Evolutionary conservation across 2,888 invertebrate genomes (phyloP).

Genomic region (Polyploca ridens): DNA sequence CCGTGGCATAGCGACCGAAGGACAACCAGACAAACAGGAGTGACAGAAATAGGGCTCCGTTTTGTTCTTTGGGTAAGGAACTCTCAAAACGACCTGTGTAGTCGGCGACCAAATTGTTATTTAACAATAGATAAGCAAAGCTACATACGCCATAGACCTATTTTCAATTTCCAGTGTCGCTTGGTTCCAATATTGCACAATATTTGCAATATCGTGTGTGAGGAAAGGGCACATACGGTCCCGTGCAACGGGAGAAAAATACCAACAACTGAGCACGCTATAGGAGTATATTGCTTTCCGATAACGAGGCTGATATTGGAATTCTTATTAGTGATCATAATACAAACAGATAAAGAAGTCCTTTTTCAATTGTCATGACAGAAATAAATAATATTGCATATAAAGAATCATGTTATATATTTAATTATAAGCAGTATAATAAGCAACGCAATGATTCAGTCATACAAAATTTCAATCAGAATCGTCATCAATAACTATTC

Average conservation of each 20-base stretch:
- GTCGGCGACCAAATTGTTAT: too few relatives aligned
- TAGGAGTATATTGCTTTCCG: conserved; percentile 68
- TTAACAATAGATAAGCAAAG: background rate
- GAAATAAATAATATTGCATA: too few relatives aligned
- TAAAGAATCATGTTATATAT: conserved; percentile 5
- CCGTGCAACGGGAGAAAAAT: conserved; percentile 69
- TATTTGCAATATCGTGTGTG: conserved; percentile 72
- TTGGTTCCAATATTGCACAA: conserved; percentile 57
- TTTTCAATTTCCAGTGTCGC: conserved; percentile 28
- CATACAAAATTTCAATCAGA: conserved; percentile 57
- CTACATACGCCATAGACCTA: conserved; percentile 10
- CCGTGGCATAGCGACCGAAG: too few relatives aligned
- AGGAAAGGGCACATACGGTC: conserved; percentile 51
- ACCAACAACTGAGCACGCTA: conserved; percentile 58
- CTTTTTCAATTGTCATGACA: background rate
- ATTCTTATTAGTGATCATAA: conserved; percentile 66
- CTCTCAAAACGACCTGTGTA: too few relatives aligned
- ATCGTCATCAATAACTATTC: conserved; percentile 72
- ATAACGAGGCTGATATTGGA: conserved; percentile 69
- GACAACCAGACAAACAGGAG: too few relatives aligned
- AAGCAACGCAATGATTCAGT: conserved; percentile 12
- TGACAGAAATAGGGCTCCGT: too few relatives aligned
- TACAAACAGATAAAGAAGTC: background rate
- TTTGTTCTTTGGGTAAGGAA: too few relatives aligned
- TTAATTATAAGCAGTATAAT: conserved; percentile 4